Conservation (phyloP, 2,888 invertebrate genomes). For the Campopleginae sp. region DNA sequence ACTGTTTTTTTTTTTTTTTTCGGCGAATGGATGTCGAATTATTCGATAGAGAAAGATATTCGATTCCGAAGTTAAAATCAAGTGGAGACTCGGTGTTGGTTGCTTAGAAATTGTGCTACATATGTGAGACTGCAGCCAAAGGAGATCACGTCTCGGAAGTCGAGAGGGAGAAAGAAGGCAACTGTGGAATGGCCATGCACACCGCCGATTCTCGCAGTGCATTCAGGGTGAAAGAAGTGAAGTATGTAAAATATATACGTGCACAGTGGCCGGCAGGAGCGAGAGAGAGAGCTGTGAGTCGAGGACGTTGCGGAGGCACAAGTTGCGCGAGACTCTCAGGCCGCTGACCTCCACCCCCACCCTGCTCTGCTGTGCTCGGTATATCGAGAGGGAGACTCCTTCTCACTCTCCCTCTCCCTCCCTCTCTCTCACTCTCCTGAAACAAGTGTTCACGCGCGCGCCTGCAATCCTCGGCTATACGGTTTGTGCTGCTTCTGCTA, state of each 20-base stretch:
- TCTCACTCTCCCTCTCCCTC: conserved; percentile 27
- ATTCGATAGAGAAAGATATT: not conserved
- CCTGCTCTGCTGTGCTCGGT: conserved; percentile 65
- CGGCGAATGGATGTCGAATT: not conserved
- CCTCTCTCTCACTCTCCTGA: conserved; percentile 39
- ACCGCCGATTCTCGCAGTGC: conserved; percentile 39
- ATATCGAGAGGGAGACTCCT: conserved; percentile 66
- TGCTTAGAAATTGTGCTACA: conserved; percentile 17
- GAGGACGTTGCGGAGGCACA: conserved; percentile 68
- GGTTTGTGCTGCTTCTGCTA: conserved; percentile 48
- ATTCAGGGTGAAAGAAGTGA: conserved; percentile 56
- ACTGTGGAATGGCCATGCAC: conserved; percentile 56
- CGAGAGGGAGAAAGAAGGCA: conserved; percentile 24
- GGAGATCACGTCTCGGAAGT: conserved; percentile 34
- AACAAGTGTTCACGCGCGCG: conserved; percentile 60
- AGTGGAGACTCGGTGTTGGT: conserved; percentile 17
- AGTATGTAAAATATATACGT: conserved; percentile 46
- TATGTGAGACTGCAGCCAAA: conserved; percentile 11
- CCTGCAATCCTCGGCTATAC: conserved; percentile 50
- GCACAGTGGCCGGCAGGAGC: conserved; percentile 50
- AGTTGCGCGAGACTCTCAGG: conserved; percentile 79
- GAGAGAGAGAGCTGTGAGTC: conserved; percentile 58
- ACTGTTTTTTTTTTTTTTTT: not conserved
- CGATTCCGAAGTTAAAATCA: conserved; percentile 10
- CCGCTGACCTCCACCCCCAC: conserved; percentile 80